Evolutionary conservation across 2,888 invertebrate species (phyloP), one percentile per base, ranked within the genome.

Genomic region (Epinotia nisella): DNA sequence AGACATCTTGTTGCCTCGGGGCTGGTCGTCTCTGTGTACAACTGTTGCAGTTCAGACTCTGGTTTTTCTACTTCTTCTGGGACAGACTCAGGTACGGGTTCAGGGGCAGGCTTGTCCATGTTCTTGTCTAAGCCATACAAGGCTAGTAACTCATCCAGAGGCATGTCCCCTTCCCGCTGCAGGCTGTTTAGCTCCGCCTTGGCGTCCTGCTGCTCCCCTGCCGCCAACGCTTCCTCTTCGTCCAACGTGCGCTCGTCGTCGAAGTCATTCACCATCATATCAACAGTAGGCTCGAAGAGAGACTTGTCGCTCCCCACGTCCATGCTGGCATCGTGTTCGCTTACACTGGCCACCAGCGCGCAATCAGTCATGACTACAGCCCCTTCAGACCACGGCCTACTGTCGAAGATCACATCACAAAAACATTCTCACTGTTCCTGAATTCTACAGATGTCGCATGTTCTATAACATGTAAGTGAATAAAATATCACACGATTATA

Each of bases 191-290:
- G 95, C 92, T 99, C 99, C 82, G 97, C 97, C 83, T 96, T 96
- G 62, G 97, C 96, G 90, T 98, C 98, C 81, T 96, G 96, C 62
- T 95, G 93, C 91, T 97, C 97, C 77, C 96, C 96, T 81, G 97
- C 97, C 79, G 98, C 98, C 87, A 98, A 91, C 65, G 98, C 98
- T 94, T 99, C 99, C 94, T 99, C 99, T 94, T 99, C 99, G 88
- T 98, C 99, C 87, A 99, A 89, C 76, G 99, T 99, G 87, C 97
- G 95, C 88, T 99, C 99, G 94, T 99, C 99, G 90, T 99, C 99
- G 92, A 98, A 98, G 91, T 99, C 99, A 95, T 99, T 97, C 77
- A 98, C 97, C 95, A 99, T 96, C 98, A 99, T 98, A 90, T 98
- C 98, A 87, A 98, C 96, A 78, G 98, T 96, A 76, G 98, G 98